These are phyloP conservation scores for Hypselothyrea guttata DNA, from an alignment of 2,888 invertebrate species.

Conservation along the genomic window DNA sequence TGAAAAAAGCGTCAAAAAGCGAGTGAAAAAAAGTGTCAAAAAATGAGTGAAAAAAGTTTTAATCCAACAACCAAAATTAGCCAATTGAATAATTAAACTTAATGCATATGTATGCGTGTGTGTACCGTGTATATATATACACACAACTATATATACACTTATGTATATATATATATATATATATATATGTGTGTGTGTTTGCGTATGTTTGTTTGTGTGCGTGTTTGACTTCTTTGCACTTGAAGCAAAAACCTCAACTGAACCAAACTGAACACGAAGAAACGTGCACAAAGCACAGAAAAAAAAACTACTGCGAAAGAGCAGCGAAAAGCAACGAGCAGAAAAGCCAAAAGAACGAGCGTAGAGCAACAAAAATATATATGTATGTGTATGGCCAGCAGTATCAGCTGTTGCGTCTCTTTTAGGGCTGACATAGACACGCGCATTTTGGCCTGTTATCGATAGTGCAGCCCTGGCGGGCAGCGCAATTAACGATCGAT, in stretches of 20 bases:
- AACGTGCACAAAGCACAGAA: conserved; percentile 9
- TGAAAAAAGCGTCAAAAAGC: background rate
- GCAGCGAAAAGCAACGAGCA: background rate
- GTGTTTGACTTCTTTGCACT: conserved; percentile 63
- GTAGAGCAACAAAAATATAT: background rate
- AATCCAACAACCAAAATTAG: conserved; percentile 20
- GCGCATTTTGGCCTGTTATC: conserved; percentile 28
- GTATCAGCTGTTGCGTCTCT: conserved; percentile 39
- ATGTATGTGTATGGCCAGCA: conserved; percentile 8
- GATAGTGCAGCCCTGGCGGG: conserved; percentile 50
- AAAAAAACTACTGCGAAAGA: background rate
- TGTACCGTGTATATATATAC: too few relatives aligned
- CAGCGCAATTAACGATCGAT: conserved; percentile 47
- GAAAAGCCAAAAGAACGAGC: background rate
- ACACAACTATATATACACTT: background rate
- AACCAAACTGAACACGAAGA: background rate
- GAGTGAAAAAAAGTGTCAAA: background rate
- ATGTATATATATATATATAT: conserved; percentile 63
- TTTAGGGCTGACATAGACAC: background rate
- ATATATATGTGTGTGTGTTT: conserved; percentile 7
- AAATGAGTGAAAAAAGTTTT: too few relatives aligned
- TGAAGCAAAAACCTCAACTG: conserved; percentile 28
- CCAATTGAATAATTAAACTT: conserved; percentile 46
- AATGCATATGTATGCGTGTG: too few relatives aligned
- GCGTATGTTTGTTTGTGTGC: conserved; percentile 1